Evolutionary conservation across 2,888 invertebrate species (phyloP).

Genomic region (Nezara viridula): DNA sequence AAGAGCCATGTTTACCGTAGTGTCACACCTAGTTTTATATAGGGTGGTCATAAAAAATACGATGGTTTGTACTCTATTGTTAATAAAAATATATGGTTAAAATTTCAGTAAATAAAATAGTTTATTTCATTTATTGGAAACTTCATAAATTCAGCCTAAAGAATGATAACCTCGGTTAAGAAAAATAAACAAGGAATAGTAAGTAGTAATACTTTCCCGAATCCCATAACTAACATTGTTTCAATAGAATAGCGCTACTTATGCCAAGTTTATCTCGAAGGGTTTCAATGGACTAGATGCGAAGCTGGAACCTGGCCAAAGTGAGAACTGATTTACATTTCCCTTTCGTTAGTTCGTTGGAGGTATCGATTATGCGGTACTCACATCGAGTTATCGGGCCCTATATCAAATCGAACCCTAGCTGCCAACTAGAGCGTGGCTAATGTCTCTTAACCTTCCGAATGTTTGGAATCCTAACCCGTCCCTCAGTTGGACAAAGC

Average conservation of each 20-base stretch:
- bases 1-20: too few relatives aligned
- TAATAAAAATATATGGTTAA: too few relatives aligned
- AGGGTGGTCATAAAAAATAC: too few relatives aligned
- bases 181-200: neutral
- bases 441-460: neutral
- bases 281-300: neutral
- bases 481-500: neutral
- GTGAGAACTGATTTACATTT: constrained; percentile 26
- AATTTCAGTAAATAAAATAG: too few relatives aligned
- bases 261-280: neutral
- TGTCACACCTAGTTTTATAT: too few relatives aligned
- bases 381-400: neutral
- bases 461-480: neutral
- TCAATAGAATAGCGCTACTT: neutral
- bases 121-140: too few relatives aligned
- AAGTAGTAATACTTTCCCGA: neutral
- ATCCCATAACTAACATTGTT: neutral
- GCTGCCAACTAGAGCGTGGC: neutral
- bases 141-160: neutral
- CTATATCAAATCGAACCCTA: neutral
- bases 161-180: neutral
- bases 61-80: too few relatives aligned
- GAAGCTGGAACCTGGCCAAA: neutral
- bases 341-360: neutral
- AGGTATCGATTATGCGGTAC: neutral